Evolutionary conservation across 2,113 vertebrate species (phyloP).

Genomic region (Limnothrissa miodon): DNA sequence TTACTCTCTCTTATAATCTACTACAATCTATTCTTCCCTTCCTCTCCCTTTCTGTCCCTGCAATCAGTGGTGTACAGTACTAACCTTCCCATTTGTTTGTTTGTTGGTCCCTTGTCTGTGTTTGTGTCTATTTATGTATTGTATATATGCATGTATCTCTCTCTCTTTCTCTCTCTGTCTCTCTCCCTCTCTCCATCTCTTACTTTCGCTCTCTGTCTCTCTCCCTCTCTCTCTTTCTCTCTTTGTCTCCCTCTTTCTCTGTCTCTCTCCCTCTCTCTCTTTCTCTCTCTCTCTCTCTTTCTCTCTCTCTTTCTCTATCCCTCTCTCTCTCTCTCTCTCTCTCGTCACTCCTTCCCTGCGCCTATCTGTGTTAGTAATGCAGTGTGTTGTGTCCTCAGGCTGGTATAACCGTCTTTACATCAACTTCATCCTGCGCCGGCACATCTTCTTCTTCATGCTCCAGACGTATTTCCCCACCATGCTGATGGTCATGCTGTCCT

Average conservation of each 20-base stretch:
- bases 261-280: background rate
- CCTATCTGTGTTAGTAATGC: background rate
- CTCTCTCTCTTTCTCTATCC: slow-evolving; percentile 23
- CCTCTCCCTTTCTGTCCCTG: background rate
- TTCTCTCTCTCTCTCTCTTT: background rate
- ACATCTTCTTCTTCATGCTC: slow-evolving; percentile 93
- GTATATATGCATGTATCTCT: background rate
- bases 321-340: background rate
- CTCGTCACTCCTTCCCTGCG: slow-evolving; percentile 31
- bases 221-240: background rate
- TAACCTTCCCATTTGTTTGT: background rate
- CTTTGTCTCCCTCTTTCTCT: background rate
- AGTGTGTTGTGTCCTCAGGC: slow-evolving; percentile 61
- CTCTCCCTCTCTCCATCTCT: background rate
- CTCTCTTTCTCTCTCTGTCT: background rate
- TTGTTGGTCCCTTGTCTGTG: background rate
- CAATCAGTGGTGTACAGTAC: background rate
- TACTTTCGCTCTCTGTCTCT: background rate
- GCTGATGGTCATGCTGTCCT: slow-evolving; percentile 92
- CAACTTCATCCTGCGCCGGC: slow-evolving; percentile 87
- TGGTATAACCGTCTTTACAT: slow-evolving; percentile 94
- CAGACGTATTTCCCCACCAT: slow-evolving; percentile 92
- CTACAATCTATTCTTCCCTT: background rate
- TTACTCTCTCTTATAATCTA: background rate
- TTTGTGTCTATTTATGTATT: background rate